Evolutionary conservation across 1,140 invertebrate genomes (phyloP).

Genomic region (Pseudachorutes palmiensis): DNA sequence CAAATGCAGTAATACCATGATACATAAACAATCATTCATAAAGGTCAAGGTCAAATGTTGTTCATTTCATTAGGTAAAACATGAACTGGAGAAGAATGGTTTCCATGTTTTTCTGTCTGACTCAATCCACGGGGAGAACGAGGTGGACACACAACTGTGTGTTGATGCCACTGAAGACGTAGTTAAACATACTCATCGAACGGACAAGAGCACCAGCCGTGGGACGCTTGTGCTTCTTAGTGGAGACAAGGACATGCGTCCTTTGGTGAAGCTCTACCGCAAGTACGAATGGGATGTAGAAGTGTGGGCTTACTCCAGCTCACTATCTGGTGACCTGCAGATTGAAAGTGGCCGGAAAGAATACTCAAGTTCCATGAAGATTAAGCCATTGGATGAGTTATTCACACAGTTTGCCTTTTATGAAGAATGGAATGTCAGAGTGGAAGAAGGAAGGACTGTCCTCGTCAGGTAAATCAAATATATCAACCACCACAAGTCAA

Average conservation of each 20-base stretch:
- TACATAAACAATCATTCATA: not conserved
- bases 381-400: not conserved
- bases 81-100: not conserved
- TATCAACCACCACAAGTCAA: too few species aligned
- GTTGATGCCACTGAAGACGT: not conserved
- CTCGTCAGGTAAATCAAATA: not conserved
- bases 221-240: not conserved
- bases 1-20: not conserved
- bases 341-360: not conserved
- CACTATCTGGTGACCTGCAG: not conserved
- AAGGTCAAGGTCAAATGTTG: constrained; percentile 1
- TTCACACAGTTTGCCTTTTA: not conserved
- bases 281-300: not conserved
- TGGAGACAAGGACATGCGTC: not conserved
- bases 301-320: not conserved
- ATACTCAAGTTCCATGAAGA: not conserved
- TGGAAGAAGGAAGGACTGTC: not conserved
- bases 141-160: not conserved
- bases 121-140: not conserved
- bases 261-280: not conserved
- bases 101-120: not conserved
- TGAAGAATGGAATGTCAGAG: not conserved
- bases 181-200: too few species aligned
- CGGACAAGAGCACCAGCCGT: not conserved
- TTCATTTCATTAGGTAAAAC: not conserved